These are phyloP conservation scores for Sebastes vulpes DNA, from an alignment of 2,797 vertebrate genomes.

Conservation along the genomic window DNA sequence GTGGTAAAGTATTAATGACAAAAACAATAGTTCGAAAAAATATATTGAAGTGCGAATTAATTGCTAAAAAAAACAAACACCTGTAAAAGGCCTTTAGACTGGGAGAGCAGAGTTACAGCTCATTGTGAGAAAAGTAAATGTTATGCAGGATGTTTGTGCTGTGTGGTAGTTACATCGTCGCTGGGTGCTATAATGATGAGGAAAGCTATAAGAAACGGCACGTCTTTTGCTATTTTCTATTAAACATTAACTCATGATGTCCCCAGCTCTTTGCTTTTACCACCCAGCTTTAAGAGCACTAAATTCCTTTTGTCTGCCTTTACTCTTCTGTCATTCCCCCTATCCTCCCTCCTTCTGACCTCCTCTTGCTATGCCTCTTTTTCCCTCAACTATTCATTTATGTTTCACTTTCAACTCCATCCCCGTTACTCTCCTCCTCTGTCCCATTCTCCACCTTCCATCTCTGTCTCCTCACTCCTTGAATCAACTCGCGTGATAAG, in stretches of 20 bases:
- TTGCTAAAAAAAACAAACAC: no score
- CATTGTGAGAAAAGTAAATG: constrained; percentile 32
- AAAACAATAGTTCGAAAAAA: no score
- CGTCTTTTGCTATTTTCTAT: constrained; percentile 35
- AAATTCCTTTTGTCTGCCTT: constrained; percentile 51
- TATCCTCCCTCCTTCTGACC: background rate
- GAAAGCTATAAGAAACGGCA: constrained; percentile 37
- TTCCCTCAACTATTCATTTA: background rate
- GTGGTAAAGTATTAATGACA: no score
- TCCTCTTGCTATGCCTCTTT: background rate
- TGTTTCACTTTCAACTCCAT: constrained; percentile 2
- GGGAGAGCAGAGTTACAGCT: background rate
- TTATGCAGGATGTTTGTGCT: constrained; percentile 32
- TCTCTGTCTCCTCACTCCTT: background rate
- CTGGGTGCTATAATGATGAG: constrained; percentile 6
- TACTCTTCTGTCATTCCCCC: background rate
- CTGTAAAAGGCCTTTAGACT: background rate
- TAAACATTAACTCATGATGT: constrained; percentile 76
- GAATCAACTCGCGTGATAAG: constrained; percentile 17
- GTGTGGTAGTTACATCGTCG: constrained; percentile 5
- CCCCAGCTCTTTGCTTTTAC: constrained; percentile 50
- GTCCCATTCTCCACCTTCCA: background rate
- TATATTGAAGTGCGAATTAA: no score
- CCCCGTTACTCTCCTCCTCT: background rate
- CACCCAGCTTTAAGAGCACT: constrained; percentile 54